Percentiles rank a stretch among this genome's conserved stretches.
Evolutionary conservation across 2,888 invertebrate species (phyloP).

Genomic region (Amblyjoppa fuscipennis): DNA sequence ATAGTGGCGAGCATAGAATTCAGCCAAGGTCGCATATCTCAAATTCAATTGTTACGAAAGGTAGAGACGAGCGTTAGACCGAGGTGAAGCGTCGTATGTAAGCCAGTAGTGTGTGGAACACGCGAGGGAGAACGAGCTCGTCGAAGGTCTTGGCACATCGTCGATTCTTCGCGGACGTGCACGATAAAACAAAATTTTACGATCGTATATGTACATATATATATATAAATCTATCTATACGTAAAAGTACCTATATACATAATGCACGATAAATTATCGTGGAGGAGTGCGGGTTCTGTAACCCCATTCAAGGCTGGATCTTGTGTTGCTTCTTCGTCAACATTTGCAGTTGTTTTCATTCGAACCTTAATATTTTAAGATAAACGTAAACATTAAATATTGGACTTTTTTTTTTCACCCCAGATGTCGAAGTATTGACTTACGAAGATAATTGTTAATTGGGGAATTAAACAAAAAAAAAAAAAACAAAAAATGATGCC

Average conservation of each 20-base stretch:
- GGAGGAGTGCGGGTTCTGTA: not conserved
- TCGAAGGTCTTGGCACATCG: constrained; percentile 61
- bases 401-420: not conserved
- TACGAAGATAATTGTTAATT: not conserved
- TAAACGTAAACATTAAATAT: not conserved
- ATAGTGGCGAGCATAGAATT: constrained; percentile 33
- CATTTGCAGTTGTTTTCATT: not conserved
- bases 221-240: not conserved
- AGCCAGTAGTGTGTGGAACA: not conserved
- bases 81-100: not conserved
- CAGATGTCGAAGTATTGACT: not conserved
- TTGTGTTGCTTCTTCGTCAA: not conserved
- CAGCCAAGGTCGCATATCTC: constrained; percentile 24
- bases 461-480: not conserved
- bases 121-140: not conserved
- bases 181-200: constrained; percentile 56
- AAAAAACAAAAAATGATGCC: not conserved
- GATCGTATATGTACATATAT: not conserved
- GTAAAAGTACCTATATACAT: not conserved
- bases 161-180: constrained; percentile 40
- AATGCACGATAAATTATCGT: not conserved
- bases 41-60: constrained; percentile 36
- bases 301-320: not conserved
- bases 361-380: not conserved
- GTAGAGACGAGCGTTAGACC: constrained; percentile 8